phyloP scores from a whole-genome alignment of 2,888 invertebrate genomes.

The Gandaritis pyraliata region DNA sequence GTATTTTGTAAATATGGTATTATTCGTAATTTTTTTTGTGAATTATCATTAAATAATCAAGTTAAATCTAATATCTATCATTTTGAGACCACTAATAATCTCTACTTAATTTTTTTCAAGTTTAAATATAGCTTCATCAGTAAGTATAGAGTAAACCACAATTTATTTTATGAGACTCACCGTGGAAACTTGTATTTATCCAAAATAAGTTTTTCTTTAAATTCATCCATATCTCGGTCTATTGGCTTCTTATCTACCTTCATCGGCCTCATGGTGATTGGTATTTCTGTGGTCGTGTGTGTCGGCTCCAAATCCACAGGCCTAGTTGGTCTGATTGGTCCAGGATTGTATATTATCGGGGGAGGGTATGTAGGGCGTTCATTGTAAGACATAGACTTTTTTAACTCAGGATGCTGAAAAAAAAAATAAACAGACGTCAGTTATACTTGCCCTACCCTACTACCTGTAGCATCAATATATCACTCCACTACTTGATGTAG shows the following conservation, averaged over 20 bases:
- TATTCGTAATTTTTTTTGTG: too few species aligned
- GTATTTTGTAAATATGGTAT: too few species aligned
- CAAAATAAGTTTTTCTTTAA: slow-evolving; percentile 46
- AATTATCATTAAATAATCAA: too few species aligned
- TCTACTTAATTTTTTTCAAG: too few species aligned
- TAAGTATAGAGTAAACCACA: too few species aligned
- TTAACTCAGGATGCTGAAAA: not conserved
- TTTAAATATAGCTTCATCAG: too few species aligned
- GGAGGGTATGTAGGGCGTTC: slow-evolving; percentile 12
- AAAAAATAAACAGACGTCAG: too few species aligned
- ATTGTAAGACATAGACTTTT: slow-evolving; percentile 10
- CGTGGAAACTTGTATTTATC: slow-evolving; percentile 45
- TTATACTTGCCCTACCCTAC: too few species aligned
- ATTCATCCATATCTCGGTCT: slow-evolving; percentile 37
- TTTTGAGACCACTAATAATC: too few species aligned
- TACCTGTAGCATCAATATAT: too few species aligned
- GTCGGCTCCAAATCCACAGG: not conserved
- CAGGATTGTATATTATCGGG: slow-evolving; percentile 23
- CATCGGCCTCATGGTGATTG: not conserved
- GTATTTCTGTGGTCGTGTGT: not conserved
- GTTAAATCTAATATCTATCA: too few species aligned
- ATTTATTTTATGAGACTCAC: slow-evolving; percentile 37
- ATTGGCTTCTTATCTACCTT: slow-evolving; percentile 1
- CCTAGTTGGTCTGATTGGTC: slow-evolving; percentile 26
- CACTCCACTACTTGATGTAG: too few species aligned